Base-by-base conservation (phyloP, 2,797 vertebrate species). In the Gambusia yucatana region DNA sequence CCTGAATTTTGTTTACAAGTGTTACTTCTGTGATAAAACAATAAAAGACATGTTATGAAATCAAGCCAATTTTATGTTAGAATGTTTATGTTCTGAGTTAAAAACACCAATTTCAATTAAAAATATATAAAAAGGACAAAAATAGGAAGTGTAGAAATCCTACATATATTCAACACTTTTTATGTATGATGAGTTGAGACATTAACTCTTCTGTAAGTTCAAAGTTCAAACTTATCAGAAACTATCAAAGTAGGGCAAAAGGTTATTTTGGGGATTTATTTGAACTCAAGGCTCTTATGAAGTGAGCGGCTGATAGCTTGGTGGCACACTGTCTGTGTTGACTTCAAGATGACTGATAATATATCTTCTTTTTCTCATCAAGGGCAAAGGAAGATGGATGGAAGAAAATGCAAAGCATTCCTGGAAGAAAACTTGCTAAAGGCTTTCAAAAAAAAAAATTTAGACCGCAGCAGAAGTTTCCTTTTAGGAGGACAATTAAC, bases 341-440 rank as follows among this genome's bases (percentile, higher is more conserved):
- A 88, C 89, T 90, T n/a, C 46, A 72, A 39, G 72, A 83, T 77
- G 67, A 80, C 67, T 59, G 81, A 91, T 81, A 80, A 73, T 44
- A n/a, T 52, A 9, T 20, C n/a, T 72, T 80, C 52, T 77, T 73
- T 76, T 65, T 72, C n/a, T 73, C 43, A 81, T 83, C 80, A 79
- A 87, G 83, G 77, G 8, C 55, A 79, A 77, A 69, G 63, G 63
- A 67, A 25, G 20, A 67, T 41, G 20, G 63, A 25, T 25, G 1
- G 20, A 67, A 10, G 10, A n/a, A 44, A 69, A 43, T n/a, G 10
- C 39, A 43, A 11, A 25, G 36, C 36, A 67, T 25, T 67, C 20
- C 10, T 69, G 39, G 13, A 44, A 44, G 4, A 44, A 70, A 70
- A 70, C 9, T 22, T 44, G 11, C 11, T 67, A 41, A 36, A 67